Base-by-base conservation (phyloP, 2,888 invertebrate genomes). In the Minunthozetes semirufus region DNA sequence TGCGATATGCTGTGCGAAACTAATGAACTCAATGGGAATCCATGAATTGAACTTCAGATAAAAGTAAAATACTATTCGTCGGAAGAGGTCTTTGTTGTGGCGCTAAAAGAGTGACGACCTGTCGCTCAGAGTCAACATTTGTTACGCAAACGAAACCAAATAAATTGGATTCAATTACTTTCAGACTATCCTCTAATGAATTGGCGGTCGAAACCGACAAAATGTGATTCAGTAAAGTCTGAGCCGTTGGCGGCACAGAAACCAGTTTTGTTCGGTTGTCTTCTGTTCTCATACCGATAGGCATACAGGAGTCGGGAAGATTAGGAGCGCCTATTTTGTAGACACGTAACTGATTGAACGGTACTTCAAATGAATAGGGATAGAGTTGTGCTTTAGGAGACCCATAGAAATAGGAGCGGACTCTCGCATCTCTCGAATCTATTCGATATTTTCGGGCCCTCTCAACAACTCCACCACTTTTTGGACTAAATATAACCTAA, bases 331-430 rank as follows among this genome's bases (percentile, higher is more conserved):
- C 95, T 80, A 97, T 93, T 87, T 96, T 96, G 82, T 89, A 95
- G 50, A 98, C 89, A 82, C 91, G 91, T 22, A 96, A 86, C 79
- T 96, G 95, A 1, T 88, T 85, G 87, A 91, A 94, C 82, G 93
- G 93, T 0, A 96, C 90, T 82, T 96, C 95, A 83, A 95, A 94
- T 0, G 93, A 93, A 82, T 95, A 94, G 0, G 96, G 96, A 84
- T 94, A 94, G 77, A 93, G 87, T 46, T 81, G 82, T 46, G 0
- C 92, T 88, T 9, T 72, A 25, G 53, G 8, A 38, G 25, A 48
- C 17, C 98, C 98, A 85, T 99, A 99, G 85, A 98, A 99, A 84
- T 98, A 99, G 84, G 96, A 93, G 53, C 93, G 86, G 8, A 96
- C 90, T 71, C 92, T 86, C 72, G 87, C 86, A 84, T 95, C 94